These are phyloP conservation scores for Diarsia rubi DNA, from an alignment of 2,888 invertebrate species.

Conservation along the genomic window DNA sequence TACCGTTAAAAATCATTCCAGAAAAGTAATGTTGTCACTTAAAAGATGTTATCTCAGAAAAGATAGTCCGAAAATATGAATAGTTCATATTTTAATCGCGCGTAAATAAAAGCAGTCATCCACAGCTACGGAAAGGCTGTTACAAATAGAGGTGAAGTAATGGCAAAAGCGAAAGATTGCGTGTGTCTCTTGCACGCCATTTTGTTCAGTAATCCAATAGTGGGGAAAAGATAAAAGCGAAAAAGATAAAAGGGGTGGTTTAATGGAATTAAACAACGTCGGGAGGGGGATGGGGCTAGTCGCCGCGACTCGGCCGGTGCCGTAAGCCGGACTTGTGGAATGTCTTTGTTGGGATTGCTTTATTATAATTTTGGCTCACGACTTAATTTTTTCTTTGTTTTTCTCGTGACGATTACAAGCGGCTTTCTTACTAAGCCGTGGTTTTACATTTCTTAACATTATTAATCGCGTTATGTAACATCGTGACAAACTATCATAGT, in stretches of 20 bases:
- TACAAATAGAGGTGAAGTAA: conserved; percentile 81
- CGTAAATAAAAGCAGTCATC: conserved; percentile 65
- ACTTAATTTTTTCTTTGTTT: conserved; percentile 74
- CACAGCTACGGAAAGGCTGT: conserved; percentile 71
- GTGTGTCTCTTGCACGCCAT: conserved; percentile 88
- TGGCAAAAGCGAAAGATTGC: conserved; percentile 83
- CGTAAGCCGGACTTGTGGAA: conserved; percentile 87
- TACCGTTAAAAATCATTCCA: conserved; percentile 10
- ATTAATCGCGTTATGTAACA: conserved; percentile 41
- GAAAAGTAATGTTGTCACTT: conserved; percentile 7
- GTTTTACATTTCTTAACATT: conserved; percentile 59
- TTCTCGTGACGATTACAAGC: conserved; percentile 68
- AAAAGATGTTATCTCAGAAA: conserved; percentile 25
- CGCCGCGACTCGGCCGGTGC: conserved; percentile 71
- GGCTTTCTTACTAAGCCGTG: conserved; percentile 64
- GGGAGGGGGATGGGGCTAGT: conserved; percentile 68
- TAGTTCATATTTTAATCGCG: conserved; percentile 41
- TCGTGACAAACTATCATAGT: conserved; percentile 20
- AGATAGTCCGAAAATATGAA: conserved; percentile 36
- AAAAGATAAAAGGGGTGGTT: conserved; percentile 90
- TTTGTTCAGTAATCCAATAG: conserved; percentile 89
- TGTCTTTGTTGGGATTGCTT: conserved; percentile 86
- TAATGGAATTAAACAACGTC: conserved; percentile 90
- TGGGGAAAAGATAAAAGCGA: conserved; percentile 88
- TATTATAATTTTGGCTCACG: conserved; percentile 76